Evolutionary conservation across 1,140 invertebrate species (phyloP), one percentile per base, ranked within the genome.

Genomic region (Aradophagus sp.): DNA sequence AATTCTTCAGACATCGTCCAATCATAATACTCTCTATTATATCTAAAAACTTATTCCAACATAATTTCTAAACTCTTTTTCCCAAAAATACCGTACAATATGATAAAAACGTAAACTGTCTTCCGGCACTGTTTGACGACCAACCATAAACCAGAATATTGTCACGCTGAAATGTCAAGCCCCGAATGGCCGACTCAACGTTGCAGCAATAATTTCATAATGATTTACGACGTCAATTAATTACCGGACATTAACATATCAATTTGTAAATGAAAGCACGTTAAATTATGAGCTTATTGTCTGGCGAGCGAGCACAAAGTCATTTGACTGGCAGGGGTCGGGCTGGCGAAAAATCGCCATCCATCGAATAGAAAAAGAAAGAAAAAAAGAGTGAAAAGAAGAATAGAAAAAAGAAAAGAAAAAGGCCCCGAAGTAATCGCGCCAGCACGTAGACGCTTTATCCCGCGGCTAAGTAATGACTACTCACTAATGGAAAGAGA

Each of bases 381-480:
- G n/a, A n/a, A n/a, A n/a, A n/a, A n/a, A n/a, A n/a, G n/a, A n/a
- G n/a, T n/a, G n/a, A n/a, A n/a, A n/a, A n/a, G n/a, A n/a, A n/a
- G n/a, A n/a, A n/a, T n/a, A n/a, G n/a, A n/a, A n/a, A n/a, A n/a
- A n/a, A n/a, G n/a, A n/a, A n/a, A n/a, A n/a, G n/a, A n/a, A n/a
- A n/a, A n/a, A n/a, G n/a, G 41, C 20, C 41, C 19, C 11, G 47
- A 58, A n/a, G n/a, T n/a, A n/a, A n/a, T n/a, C n/a, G n/a, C n/a
- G 31, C 36, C 5, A 29, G 55, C 8, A 29, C 39, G 59, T 65
- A 65, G 20, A 56, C 31, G 39, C 13, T 53, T 65, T 31, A 41
- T 58, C 42, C 55, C 23, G 53, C 68, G 53, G 55, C 55, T 65
- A 61, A 71, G 45, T 65, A 71, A 71, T 55, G 45, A n/a, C n/a